Evolutionary conservation across 2,113 vertebrate genomes (phyloP).

Genomic region (Isichthys henryi): DNA sequence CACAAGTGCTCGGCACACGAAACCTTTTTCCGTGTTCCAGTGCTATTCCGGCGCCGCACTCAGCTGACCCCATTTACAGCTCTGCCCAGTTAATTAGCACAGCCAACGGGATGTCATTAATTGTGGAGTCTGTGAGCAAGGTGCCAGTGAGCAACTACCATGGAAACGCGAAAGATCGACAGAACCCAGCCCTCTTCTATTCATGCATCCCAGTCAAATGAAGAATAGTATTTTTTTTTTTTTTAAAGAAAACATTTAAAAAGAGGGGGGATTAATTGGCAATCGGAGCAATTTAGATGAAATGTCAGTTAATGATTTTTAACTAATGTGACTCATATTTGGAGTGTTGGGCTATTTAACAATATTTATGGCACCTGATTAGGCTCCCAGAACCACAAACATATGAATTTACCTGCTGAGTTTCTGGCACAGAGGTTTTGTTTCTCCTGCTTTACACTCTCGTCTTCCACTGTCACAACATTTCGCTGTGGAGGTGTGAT

Average conservation of each 20-base stretch:
- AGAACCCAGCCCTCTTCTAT: not conserved
- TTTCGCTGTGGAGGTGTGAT: not conserved
- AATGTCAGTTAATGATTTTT: not conserved
- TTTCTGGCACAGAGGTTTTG: not conserved
- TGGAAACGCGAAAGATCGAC: not conserved
- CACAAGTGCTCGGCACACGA: not conserved
- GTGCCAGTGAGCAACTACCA: not conserved
- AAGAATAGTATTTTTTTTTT: not conserved
- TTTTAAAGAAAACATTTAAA: not conserved
- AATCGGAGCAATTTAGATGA: not conserved
- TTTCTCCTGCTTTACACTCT: not conserved
- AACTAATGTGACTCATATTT: not conserved
- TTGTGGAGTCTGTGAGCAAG: not conserved
- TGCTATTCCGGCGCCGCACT: not conserved
- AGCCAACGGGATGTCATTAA: conserved; percentile 1
- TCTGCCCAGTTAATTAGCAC: not conserved
- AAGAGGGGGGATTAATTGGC: not conserved
- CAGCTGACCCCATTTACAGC: not conserved
- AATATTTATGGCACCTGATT: not conserved
- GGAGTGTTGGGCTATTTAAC: not conserved
- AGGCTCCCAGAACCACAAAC: not conserved
- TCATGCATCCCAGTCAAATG: not conserved
- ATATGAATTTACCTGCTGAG: not conserved
- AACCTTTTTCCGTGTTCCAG: not conserved
- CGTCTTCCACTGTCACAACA: not conserved